Base-by-base conservation (phyloP, 2,797 vertebrate genomes). In the Bradypodion pumilum region DNA sequence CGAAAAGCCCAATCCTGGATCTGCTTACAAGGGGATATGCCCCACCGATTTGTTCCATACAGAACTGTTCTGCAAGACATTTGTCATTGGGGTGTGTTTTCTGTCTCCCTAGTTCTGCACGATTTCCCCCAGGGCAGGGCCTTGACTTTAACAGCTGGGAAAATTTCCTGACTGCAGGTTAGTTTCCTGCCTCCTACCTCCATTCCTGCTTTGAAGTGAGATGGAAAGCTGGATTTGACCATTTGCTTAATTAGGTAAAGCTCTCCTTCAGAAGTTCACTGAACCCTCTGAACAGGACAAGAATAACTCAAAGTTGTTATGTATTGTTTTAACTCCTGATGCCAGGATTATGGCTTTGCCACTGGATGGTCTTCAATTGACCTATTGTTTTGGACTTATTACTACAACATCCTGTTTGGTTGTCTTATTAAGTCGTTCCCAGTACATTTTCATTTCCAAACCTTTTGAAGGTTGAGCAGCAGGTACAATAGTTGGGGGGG, bases 371-470 rank as follows among this genome's bases (percentile, higher is more conserved):
- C 62, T 83, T 89, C 83, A 90, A 72, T 82, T 21, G 69, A 42
- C 59, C 84, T 81, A 42, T 90, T 92, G 88, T 90, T 90, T 27
- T 40, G 40, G 60, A n/a, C 15, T 79, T 76, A 76, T 65, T 68
- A 52, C 66, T 63, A 59, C 49, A 0, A 74, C 87, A 21, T 69
- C 83, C 81, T 76, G 12, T 74, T 79, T 37, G 83, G 44, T 84
- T 72, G 0, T 0, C 19, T 4, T 59, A 70, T 7, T 52, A 70
- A 77, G 29, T 74, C 87, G 82, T 73, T 35, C 5, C 0, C 0
- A 3, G 68, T 42, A 13, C 15, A 1, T 85, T 69, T 90, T 81
- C 85, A 40, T 44, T 0, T 89, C 4, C 42, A 44, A 82, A 40
- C 46, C 85, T 89, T 86, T 85, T 80, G 89, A 91, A 87, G 23